Base-by-base conservation (phyloP, 2,888 invertebrate species). In the Phengaris alcon region DNA sequence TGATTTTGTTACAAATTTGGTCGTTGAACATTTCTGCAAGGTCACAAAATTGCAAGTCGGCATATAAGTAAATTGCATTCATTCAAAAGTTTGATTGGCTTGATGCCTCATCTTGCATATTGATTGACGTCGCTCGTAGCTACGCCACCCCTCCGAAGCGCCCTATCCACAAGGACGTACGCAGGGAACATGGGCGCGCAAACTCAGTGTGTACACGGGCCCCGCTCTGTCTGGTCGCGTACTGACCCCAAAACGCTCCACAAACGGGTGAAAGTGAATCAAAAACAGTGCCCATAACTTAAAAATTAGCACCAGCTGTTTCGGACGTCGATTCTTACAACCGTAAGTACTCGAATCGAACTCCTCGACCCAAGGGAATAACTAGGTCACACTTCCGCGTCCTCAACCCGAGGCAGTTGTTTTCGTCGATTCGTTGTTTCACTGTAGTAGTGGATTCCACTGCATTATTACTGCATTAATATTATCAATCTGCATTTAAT, bases 171-270 rank as follows among this genome's bases (percentile, higher is more conserved):
- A 90, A 91, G 92, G 90, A 89, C 90, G 88, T 84, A 87, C 90
- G 88, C 84, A 87, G 89, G 91, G 92, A 91, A 89, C 85, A 90
- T 91, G 92, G 91, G 90, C 93, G 93, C 93, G 92, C 87, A 87
- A 87, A 88, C 87, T 88, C 89, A 91, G 91, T 91, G 84, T 87
- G 84, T 87, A 88, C 83, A 86, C 86, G 82, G 81, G 84, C 83
- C 85, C 82, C 83, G 88, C 77, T 81, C 83, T 79, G 84, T 81
- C 84, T 87, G 87, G 86, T 90, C 91, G 92, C 77, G 74, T 76
- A 83, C 84, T 81, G 81, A 81, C 80, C 81, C 77, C 79, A 79
- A 79, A 79, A 78, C 69, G 76, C 80, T 75, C 48, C 22, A 76
- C 81, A 77, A 83, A 82, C 80, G 84, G 77, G 80, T 68, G 80